Base-by-base conservation (phyloP, 2,888 invertebrate species). In the Drosophila multiciliata region DNA sequence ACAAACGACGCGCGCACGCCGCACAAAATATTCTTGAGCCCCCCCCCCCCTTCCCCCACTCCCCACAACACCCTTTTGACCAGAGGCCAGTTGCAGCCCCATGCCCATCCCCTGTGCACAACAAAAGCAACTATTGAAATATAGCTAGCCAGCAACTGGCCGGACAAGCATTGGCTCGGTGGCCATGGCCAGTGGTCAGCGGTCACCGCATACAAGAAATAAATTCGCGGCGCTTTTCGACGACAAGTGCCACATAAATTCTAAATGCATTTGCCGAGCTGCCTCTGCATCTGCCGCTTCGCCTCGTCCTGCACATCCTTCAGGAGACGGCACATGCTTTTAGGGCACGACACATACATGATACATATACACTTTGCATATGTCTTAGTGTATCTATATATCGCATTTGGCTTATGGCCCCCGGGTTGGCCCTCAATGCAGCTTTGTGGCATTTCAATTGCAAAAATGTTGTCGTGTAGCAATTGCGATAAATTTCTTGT, bases 181-280 rank as follows among this genome's bases (percentile, higher is more conserved):
- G 80, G 73, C 61, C 69, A 71, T 76, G 78, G 77, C 54, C 75
- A 81, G 68, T 82, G 81, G 84, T 82, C 76, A 81, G 67, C 71
- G 82, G 71, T 76, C 89, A 84, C 85, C 90, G 80, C 82, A 90
- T 80, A 79, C 78, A 78, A 83, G 84, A 87, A 80, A 91, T 90
- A 91, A 91, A 91, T 91, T 91, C 83, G 78, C 73, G 85, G 61
- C 88, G 78, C 75, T 85, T 87, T 86, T 80, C 73, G 87, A 75
- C 85, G 89, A 84, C 89, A 86, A 86, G 89, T 86, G 85, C 85
- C 89, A 84, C 88, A 86, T 86, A 86, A 86, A 86, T 86, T 87
- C 85, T 89, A 86, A 86, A 86, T 86, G 89, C 88, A 86, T 86
- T 87, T 82, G 77, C 87, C 79, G 66, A 63, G 40, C 59, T 38